Evolutionary conservation across 2,888 invertebrate species (phyloP), one percentile per base, ranked within the genome.

Genomic region (Scaptodrosophila latifasciaeformis): DNA sequence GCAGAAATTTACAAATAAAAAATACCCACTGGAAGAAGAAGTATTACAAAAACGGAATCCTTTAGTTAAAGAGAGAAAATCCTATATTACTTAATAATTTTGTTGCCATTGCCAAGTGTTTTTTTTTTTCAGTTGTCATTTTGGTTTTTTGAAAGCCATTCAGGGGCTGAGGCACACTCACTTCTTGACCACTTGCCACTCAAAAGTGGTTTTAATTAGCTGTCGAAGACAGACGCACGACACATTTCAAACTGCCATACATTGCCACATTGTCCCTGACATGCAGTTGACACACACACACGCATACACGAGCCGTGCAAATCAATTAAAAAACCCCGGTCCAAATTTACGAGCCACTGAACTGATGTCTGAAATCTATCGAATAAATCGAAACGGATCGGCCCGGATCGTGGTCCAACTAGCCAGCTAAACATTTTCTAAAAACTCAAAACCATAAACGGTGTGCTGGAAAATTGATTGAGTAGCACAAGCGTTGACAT

Each of bases 401-500:
- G 15, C n/a, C 15, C 13, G 15, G 15, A 34, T 12, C 12, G 12
- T 37, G 17, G 37, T 10, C 15, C 15, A 13, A 15, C 35, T 7
- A 27, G 35, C 5, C 10, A 39, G 19, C 39, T 12, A 59, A 65
- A 50, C 37, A 19, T 47, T 49, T 49, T 65, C 39, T 52, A 64
- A 64, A 59, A 50, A 27, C 46, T n/a, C n/a, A n/a, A 44, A 52
- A 47, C 67, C 67, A 62, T 48, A 67, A 50, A 50, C 50, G 54
- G 56, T 44, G 37, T 39, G 35, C 59, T 46, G 52, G 55, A 54
- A 58, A 72, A 69, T 72, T 69, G 70, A 77, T 74, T 80, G 74
- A 77, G 80, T 69, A 68, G 72, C 69, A 57, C 53, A 63, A 51
- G 72, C 65, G 81, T 60, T 81, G 78, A 81, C 70, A 75, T 75